Percentiles rank a stretch among this genome's conserved stretches.
Evolutionary conservation across 2,888 invertebrate species (phyloP).

Genomic region (Thelaira solivaga): DNA sequence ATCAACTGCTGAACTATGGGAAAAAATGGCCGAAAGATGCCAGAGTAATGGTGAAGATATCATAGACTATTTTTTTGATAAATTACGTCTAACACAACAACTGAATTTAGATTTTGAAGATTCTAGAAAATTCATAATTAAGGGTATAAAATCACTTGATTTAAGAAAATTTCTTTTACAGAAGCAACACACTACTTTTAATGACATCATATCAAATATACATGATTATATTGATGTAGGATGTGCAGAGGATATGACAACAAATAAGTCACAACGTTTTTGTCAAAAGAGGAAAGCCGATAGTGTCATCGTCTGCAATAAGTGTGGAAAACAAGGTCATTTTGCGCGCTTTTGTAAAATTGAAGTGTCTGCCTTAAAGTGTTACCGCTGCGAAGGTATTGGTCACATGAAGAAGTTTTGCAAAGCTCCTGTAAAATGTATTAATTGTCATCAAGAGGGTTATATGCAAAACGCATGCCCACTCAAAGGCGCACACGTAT

Average conservation of each 20-base stretch:
- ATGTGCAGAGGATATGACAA: background rate
- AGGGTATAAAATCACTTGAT: slow-evolving; percentile 26
- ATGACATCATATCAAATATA: slow-evolving; percentile 21
- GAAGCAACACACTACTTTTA: slow-evolving; percentile 13
- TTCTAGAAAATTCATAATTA: slow-evolving; percentile 19
- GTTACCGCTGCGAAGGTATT: slow-evolving; percentile 13
- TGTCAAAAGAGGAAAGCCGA: background rate
- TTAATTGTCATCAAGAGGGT: slow-evolving; percentile 38
- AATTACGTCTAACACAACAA: slow-evolving; percentile 18
- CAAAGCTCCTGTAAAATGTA: slow-evolving; percentile 25
- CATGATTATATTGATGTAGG: no score
- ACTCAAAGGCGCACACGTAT: background rate
- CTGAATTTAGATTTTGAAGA: slow-evolving; percentile 30
- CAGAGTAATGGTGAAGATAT: slow-evolving; percentile 22
- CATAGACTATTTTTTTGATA: slow-evolving; percentile 33
- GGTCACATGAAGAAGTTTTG: slow-evolving; percentile 41
- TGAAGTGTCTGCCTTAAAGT: slow-evolving; percentile 16
- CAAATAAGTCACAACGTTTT: background rate
- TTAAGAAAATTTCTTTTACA: slow-evolving; percentile 40
- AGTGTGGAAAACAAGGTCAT: slow-evolving; percentile 33
- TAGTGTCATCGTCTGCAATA: background rate
- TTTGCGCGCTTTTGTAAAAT: slow-evolving; percentile 37
- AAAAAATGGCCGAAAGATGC: background rate
- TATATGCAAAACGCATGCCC: slow-evolving; percentile 33
- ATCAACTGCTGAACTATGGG: background rate